Percentiles rank a stretch among this genome's conserved stretches.
phyloP scores from a whole-genome alignment of 2,888 invertebrate species.

The Drosophila tanythrix region DNA sequence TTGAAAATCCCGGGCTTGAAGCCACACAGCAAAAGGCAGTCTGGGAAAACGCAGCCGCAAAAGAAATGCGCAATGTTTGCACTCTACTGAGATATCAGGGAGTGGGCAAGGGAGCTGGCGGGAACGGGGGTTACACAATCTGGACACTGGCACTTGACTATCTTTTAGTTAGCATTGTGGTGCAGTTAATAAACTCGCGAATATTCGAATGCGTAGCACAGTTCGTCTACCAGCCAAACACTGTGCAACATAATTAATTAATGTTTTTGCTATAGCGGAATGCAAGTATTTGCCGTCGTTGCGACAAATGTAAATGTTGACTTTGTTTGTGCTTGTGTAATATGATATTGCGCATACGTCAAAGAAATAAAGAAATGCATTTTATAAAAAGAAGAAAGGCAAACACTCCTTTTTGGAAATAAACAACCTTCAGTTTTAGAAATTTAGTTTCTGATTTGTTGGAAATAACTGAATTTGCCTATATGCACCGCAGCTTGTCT shows the following conservation, averaged over 20 bases:
- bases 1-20: conserved; percentile 65
- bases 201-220: conserved; percentile 9
- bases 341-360: conserved; percentile 49
- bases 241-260: conserved; percentile 60
- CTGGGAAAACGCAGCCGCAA: conserved; percentile 62
- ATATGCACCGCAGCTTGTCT: no score
- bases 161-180: conserved; percentile 38
- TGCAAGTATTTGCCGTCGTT: conserved; percentile 37
- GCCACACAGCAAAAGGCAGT: conserved; percentile 54
- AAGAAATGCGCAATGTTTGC: conserved; percentile 73
- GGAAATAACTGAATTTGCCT: no score
- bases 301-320: conserved; percentile 53
- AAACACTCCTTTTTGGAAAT: no score
- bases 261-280: conserved; percentile 53
- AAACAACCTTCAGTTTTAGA: no score
- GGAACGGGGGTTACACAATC: conserved; percentile 16
- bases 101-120: conserved; percentile 4
- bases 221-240: conserved; percentile 2
- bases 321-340: conserved; percentile 27
- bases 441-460: no score
- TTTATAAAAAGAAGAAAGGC: no score
- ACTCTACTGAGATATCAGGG: conserved; percentile 29
- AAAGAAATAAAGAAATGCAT: no score
- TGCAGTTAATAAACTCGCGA: conserved; percentile 52
- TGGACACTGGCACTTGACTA: conserved; percentile 33